Percentiles rank a stretch among this genome's conserved stretches.
Conservation (phyloP, 1,140 invertebrate species). For the Manduca sexta region DNA sequence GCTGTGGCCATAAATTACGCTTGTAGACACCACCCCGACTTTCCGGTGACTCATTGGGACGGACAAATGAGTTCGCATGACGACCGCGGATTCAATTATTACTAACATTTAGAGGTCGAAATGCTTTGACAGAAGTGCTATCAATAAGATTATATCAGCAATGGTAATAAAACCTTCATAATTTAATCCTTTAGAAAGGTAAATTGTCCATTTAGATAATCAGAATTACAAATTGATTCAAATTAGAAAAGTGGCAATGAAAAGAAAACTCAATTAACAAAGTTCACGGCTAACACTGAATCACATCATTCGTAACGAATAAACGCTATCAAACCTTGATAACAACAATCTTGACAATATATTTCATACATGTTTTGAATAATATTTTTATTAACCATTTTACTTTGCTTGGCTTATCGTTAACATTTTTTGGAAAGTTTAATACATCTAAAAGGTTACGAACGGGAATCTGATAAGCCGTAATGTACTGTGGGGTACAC, state of each 20-base stretch:
- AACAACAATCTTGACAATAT: too few species aligned
- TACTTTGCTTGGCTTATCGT: background rate
- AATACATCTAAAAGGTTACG: conserved; percentile 4
- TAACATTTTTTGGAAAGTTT: background rate
- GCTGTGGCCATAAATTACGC: conserved; percentile 31
- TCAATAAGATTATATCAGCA: too few species aligned
- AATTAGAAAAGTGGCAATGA: too few species aligned
- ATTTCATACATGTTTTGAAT: too few species aligned
- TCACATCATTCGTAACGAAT: too few species aligned
- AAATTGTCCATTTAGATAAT: too few species aligned
- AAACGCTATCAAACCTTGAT: too few species aligned
- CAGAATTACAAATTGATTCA: too few species aligned
- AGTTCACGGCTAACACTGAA: too few species aligned
- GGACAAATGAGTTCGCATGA: conserved; percentile 40
- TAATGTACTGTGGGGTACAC: conserved; percentile 12
- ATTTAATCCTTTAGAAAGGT: too few species aligned
- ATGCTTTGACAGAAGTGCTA: background rate
- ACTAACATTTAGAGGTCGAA: conserved; percentile 3
- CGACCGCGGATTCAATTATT: conserved; percentile 24
- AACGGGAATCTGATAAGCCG: conserved; percentile 23
- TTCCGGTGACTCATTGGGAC: conserved; percentile 46
- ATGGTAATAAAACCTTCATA: too few species aligned
- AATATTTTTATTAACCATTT: background rate
- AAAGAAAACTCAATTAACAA: too few species aligned
- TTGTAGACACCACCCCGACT: conserved; percentile 23